phyloP scores from a whole-genome alignment of 2,888 invertebrate genomes.

The Tetragonula carbonaria region DNA sequence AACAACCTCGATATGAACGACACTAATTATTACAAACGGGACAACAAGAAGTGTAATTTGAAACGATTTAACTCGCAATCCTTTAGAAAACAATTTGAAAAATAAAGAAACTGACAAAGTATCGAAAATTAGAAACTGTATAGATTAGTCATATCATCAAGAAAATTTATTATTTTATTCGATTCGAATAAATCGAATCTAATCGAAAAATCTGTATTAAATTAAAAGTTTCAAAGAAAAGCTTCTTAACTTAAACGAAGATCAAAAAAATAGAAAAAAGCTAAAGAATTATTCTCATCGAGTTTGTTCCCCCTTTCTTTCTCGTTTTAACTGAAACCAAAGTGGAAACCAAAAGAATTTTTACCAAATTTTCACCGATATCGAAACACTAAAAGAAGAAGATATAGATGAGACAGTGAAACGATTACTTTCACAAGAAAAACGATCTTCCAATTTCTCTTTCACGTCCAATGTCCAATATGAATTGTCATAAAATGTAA shows the following conservation, averaged over 20 bases:
- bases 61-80: background rate
- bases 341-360: too few species aligned
- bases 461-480: background rate
- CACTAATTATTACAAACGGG: background rate
- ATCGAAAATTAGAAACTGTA: background rate
- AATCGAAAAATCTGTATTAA: too few species aligned
- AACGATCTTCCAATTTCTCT: background rate
- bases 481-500: background rate
- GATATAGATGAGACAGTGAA: background rate
- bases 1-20: background rate
- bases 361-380: too few species aligned
- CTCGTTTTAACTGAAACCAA: too few species aligned
- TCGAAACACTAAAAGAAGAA: too few species aligned
- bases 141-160: background rate
- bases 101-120: background rate
- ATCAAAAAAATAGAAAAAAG: background rate
- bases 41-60: background rate
- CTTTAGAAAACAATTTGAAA: background rate
- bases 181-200: too few species aligned
- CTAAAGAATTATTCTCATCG: too few species aligned
- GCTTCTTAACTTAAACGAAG: background rate
- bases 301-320: too few species aligned
- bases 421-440: background rate
- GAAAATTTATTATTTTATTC: background rate
- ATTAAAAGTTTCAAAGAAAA: background rate